Evolutionary conservation across 1,140 invertebrate species (phyloP).

Genomic region (Teleogryllus occipitalis): DNA sequence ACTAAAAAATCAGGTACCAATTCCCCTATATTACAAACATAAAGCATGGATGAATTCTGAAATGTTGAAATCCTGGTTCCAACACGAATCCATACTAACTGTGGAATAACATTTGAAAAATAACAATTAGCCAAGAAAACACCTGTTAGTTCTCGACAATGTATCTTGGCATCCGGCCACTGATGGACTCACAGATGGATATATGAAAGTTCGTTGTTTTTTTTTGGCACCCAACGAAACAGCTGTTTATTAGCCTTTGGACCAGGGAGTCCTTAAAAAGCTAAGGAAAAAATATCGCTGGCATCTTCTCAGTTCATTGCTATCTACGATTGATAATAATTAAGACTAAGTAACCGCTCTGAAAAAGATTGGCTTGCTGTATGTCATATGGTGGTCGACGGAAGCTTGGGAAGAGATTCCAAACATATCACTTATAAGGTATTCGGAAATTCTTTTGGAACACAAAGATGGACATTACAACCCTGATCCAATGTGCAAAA

Average conservation of each 20-base stretch:
- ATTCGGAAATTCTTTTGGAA: conserved; percentile 21
- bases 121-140: conserved; percentile 32
- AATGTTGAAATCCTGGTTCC: conserved; percentile 20
- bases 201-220: conserved; percentile 20
- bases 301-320: conserved; percentile 12
- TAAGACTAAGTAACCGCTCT: conserved; percentile 18
- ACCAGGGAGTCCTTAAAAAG: conserved; percentile 21
- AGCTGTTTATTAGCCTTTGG: conserved; percentile 20
- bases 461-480: neutral
- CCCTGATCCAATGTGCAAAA: conserved; percentile 13
- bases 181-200: conserved; percentile 13
- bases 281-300: conserved; percentile 21
- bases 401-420: conserved; percentile 27
- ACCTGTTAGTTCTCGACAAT: conserved; percentile 36
- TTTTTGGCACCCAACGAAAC: conserved; percentile 27
- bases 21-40: conserved; percentile 11
- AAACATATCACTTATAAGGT: conserved; percentile 23
- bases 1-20: conserved; percentile 3
- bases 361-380: conserved; percentile 27
- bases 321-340: conserved; percentile 4
- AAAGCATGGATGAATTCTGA: conserved; percentile 19
- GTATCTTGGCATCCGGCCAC: conserved; percentile 27
- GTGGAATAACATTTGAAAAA: conserved; percentile 24
- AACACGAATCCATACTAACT: conserved; percentile 21
- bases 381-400: conserved; percentile 25